These are phyloP conservation scores for Latrodectus elegans DNA, from an alignment of 2,888 invertebrate genomes.

Conservation along the genomic window DNA sequence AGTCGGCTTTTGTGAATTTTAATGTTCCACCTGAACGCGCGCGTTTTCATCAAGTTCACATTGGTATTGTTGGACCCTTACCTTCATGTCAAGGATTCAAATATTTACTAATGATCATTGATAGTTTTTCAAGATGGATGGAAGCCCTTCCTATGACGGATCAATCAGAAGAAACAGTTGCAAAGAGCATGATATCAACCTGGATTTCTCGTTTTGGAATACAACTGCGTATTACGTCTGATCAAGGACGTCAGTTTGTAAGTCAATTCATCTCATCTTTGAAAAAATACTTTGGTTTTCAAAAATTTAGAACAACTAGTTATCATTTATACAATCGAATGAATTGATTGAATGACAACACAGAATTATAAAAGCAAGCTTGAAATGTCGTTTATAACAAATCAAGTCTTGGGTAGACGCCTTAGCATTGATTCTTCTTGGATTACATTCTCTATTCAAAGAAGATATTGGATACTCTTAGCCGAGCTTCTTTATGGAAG, in stretches of 20 bases:
- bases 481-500: constrained; percentile 9
- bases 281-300: too few relatives aligned
- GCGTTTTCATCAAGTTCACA: too few relatives aligned
- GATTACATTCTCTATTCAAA: too few relatives aligned
- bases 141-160: constrained; percentile 74
- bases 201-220: constrained; percentile 75
- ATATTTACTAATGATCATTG: constrained; percentile 19
- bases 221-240: constrained; percentile 73
- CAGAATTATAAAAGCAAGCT: constrained; percentile 1
- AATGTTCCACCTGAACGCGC: too few relatives aligned
- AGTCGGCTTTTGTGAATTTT: too few relatives aligned
- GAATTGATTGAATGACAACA: constrained; percentile 5
- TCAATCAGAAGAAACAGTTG: constrained; percentile 75
- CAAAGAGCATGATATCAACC: constrained; percentile 72
- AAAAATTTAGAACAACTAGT: too few relatives aligned
- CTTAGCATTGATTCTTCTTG: too few relatives aligned
- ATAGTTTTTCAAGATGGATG: constrained; percentile 74
- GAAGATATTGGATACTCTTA: too few relatives aligned
- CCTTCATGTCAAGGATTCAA: too few relatives aligned
- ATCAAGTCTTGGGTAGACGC: too few relatives aligned
- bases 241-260: constrained; percentile 73
- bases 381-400: not conserved
- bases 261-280: not conserved
- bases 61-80: too few relatives aligned
- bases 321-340: constrained; percentile 67